Evolutionary conservation across 2,888 invertebrate species (phyloP), one percentile per base, ranked within the genome.

Genomic region (Harpalus rufipes): DNA sequence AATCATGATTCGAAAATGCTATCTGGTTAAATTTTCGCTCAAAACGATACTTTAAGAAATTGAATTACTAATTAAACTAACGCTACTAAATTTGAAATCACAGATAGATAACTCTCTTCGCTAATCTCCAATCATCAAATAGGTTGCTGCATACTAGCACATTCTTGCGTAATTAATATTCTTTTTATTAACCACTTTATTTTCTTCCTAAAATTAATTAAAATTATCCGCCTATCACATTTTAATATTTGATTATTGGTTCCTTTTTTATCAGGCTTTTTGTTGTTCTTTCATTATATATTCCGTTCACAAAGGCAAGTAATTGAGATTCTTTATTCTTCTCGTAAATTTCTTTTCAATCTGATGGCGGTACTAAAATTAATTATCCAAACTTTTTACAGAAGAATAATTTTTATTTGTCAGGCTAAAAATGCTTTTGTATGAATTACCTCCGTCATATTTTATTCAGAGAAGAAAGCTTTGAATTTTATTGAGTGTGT

Each of bases 291-390:
- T 39, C 41, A 72, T 72, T 72, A 39, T 0, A 41, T 41, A 72
- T 72, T 72, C 39, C 8, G 14, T 16, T 39, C 41, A 18, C 68
- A 72, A 72, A 41, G 14, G 14, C 68, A 72, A 63, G 63, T 63
- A 63, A 72, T 72, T 72, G 68, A 39, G 39, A 72, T 41, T 72
- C 41, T 41, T 39, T 18, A 72, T 72, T 72, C 41, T 72, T 72
- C 39, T 63, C 68, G 39, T n/a, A 39, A 72, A 72, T 41, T 72
- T 72, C 18, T 39, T 72, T 72, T 41, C 41, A 72, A 39, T 72
- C 68, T 72, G 41, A 72, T 41, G 18, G 8, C 18, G 14, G 39
- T 41, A 14, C 12, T 72, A 39, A 59, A 59, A 72, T 39, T 72
- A 72, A 72, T 39, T 41, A 41, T 72, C 14, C 68, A 14, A 41